Conservation (phyloP, 2,797 vertebrate species). For the Mycteria americana region DNA sequence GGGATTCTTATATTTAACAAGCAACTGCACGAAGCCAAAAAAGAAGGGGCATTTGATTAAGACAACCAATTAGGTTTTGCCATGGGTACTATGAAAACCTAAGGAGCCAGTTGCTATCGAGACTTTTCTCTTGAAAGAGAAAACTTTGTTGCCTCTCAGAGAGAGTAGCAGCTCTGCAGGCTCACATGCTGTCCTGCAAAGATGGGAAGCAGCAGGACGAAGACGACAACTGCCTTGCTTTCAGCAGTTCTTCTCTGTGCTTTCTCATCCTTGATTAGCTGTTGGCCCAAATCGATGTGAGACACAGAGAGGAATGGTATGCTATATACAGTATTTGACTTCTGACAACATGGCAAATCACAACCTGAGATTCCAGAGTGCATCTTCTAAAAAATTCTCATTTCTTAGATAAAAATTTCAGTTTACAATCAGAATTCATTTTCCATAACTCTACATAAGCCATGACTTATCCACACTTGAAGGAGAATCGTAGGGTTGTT, state of each 20-base stretch:
- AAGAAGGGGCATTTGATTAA: neutral
- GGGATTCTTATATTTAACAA: neutral
- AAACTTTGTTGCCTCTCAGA: neutral
- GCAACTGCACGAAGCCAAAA: neutral
- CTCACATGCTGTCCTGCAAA: neutral
- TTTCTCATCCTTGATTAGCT: neutral
- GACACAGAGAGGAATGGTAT: neutral
- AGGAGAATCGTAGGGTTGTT: neutral
- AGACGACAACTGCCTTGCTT: neutral
- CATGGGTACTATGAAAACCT: neutral
- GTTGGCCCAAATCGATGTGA: neutral
- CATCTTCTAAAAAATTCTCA: neutral
- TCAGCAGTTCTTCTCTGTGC: neutral
- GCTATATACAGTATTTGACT: neutral
- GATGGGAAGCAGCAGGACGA: neutral
- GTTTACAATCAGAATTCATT: neutral
- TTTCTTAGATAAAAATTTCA: neutral
- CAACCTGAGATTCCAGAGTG: neutral
- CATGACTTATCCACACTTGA: neutral
- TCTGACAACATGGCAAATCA: neutral
- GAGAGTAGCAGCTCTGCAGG: neutral
- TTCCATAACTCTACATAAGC: neutral
- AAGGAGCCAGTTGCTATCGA: neutral
- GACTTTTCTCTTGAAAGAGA: neutral
- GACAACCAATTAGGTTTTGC: constrained; percentile 9